These are phyloP conservation scores for Lampris incognitus DNA, from an alignment of 2,113 vertebrate species.

Conservation along the genomic window DNA sequence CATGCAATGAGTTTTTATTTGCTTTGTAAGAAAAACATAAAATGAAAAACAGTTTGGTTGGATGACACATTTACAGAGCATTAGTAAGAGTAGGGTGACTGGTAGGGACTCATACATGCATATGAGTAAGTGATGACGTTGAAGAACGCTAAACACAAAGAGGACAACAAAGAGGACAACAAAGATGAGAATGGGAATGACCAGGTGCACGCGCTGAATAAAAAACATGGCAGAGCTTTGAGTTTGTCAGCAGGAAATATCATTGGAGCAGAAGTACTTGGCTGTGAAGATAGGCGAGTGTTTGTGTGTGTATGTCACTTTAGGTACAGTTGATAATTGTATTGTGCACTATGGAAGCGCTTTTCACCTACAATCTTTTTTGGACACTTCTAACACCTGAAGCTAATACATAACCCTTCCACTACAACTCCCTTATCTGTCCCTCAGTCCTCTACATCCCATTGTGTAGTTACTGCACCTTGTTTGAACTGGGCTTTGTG, in stretches of 20 bases:
- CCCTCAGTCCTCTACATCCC: constrained; percentile 27
- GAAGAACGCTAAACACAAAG: constrained; percentile 31
- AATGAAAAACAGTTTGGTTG: constrained; percentile 17
- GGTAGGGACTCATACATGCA: constrained; percentile 52
- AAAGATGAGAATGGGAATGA: constrained; percentile 21
- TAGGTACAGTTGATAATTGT: not conserved
- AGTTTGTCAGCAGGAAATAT: constrained; percentile 33
- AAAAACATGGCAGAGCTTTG: constrained; percentile 18
- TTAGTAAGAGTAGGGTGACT: constrained; percentile 28
- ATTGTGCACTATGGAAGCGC: not conserved
- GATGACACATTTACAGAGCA: constrained; percentile 39
- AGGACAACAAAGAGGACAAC: constrained; percentile 18
- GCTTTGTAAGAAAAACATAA: constrained; percentile 42
- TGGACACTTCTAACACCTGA: not conserved
- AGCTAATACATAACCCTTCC: constrained; percentile 12
- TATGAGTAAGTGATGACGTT: constrained; percentile 53
- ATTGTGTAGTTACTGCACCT: constrained; percentile 81
- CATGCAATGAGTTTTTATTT: constrained; percentile 22
- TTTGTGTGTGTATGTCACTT: constrained; percentile 4
- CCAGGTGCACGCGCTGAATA: constrained; percentile 38
- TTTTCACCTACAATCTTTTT: not conserved
- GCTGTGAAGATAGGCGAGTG: constrained; percentile 30
- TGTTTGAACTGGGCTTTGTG: constrained; percentile 82
- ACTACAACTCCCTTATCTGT: constrained; percentile 1
- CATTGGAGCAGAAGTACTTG: constrained; percentile 21